phyloP scores from a whole-genome alignment of 2,888 invertebrate genomes.

The Thumatha senex region DNA sequence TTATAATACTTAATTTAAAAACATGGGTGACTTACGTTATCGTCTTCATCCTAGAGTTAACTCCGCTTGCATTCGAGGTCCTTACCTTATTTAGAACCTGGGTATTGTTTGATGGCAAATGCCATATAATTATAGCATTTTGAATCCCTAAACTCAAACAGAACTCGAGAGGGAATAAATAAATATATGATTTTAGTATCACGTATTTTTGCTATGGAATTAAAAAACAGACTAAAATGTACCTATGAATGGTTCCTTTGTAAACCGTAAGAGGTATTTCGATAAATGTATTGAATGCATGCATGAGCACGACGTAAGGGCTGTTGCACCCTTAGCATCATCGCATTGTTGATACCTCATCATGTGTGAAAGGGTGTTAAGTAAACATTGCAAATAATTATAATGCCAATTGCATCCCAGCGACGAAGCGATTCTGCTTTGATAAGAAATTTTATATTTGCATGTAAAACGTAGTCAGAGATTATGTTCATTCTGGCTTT shows the following conservation, averaged over 20 bases:
- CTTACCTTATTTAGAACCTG: no score
- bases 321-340: constrained; percentile 47
- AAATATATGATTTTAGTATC: no score
- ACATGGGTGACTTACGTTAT: no score
- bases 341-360: constrained; percentile 72
- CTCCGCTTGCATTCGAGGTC: no score
- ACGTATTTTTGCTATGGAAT: no score
- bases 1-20: no score
- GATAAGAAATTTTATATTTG: constrained; percentile 76
- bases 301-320: constrained; percentile 37
- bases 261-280: constrained; percentile 53
- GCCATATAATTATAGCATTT: no score
- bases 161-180: no score
- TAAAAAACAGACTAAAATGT: not conserved
- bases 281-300: constrained; percentile 49
- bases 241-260: constrained; percentile 32
- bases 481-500: constrained; percentile 66
- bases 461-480: constrained; percentile 70
- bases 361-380: constrained; percentile 84
- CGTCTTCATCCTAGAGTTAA: no score
- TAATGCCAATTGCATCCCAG: constrained; percentile 77
- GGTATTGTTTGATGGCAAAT: no score
- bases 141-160: no score
- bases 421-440: constrained; percentile 62
- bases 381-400: constrained; percentile 84